phyloP scores from a whole-genome alignment of 2,113 vertebrate species.

The Promerops cafer region DNA sequence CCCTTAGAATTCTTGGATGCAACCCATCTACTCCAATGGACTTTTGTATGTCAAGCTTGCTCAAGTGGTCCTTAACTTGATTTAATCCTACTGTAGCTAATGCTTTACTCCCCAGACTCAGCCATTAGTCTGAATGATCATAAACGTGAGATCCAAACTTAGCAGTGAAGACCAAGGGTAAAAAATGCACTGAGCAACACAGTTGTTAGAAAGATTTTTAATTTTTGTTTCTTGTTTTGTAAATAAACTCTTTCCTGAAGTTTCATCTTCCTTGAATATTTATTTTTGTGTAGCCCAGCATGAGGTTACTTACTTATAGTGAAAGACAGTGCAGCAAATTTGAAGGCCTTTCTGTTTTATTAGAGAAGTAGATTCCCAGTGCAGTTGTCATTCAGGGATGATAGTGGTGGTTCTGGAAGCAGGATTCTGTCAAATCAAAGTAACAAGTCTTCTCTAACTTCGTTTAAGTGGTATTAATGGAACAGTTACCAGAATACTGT shows the following conservation, averaged over 20 bases:
- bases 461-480: not conserved
- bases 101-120: not conserved
- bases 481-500: not conserved
- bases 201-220: not conserved
- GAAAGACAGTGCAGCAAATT: not conserved
- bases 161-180: not conserved
- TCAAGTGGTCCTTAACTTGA: not conserved
- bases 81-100: not conserved
- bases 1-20: not conserved
- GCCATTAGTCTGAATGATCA: not conserved
- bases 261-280: not conserved
- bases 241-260: not conserved
- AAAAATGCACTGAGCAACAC: not conserved
- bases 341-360: not conserved
- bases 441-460: not conserved
- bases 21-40: not conserved
- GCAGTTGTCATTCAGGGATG: not conserved
- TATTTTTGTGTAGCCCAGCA: not conserved
- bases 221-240: not conserved
- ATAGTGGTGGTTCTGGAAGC: not conserved
- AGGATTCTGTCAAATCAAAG: not conserved
- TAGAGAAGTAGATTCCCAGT: not conserved
- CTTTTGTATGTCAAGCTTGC: not conserved
- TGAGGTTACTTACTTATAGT: not conserved
- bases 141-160: not conserved